A percentile compares a stretch with the other conserved stretches of the same genome.
Evolutionary conservation across 2,113 vertebrate genomes (phyloP).

Genomic region (Tiliqua scincoides): DNA sequence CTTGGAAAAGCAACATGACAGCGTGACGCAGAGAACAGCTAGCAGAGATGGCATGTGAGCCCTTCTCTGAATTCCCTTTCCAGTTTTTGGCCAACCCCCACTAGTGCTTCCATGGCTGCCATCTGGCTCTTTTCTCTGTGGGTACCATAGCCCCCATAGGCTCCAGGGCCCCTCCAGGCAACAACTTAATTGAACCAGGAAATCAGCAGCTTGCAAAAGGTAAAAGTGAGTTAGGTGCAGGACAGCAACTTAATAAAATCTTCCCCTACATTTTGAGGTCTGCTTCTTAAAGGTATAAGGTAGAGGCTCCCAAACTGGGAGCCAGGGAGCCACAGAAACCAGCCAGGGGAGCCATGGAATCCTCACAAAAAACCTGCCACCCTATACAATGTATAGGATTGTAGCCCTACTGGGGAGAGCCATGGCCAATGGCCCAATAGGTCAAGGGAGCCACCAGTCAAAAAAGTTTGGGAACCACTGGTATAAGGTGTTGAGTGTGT

Average conservation of each 20-base stretch:
- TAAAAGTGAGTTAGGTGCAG: constrained; percentile 13
- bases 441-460: too few relatives aligned
- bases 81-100: constrained; percentile 63
- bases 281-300: background rate
- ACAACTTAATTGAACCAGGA: constrained; percentile 40
- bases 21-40: constrained; percentile 42
- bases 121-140: constrained; percentile 66
- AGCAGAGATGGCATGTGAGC: constrained; percentile 49
- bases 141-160: constrained; percentile 48
- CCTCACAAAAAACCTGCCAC: too few relatives aligned
- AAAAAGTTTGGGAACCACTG: too few relatives aligned
- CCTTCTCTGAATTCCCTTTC: constrained; percentile 60
- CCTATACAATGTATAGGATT: too few relatives aligned
- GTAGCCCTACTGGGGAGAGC: too few relatives aligned
- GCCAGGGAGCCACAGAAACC: too few relatives aligned
- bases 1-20: constrained; percentile 42
- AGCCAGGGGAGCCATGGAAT: too few relatives aligned
- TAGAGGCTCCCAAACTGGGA: too few relatives aligned
- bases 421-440: too few relatives aligned
- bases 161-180: constrained; percentile 53
- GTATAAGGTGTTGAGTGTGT: background rate
- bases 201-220: constrained; percentile 44
- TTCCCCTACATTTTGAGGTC: background rate
- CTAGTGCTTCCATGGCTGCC: constrained; percentile 52
- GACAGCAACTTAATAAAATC: constrained; percentile 47